A percentile compares a stretch with the other conserved stretches of the same genome.
Conservation (phyloP, 2,888 invertebrate genomes). For the Pteria penguin region DNA sequence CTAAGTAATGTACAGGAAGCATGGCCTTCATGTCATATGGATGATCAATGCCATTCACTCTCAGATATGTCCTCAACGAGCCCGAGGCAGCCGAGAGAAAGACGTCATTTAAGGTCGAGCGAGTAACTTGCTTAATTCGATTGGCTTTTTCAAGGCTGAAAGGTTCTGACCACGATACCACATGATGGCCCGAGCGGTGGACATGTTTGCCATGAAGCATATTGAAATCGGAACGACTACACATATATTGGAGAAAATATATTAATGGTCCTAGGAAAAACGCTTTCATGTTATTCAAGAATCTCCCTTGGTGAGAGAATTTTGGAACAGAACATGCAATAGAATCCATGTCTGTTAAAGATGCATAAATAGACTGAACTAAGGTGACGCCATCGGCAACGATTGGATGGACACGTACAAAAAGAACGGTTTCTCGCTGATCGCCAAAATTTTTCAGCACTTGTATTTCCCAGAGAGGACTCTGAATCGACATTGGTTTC, state of each 20-base stretch:
- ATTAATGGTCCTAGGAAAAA: constrained; percentile 82
- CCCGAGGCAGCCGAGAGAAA: constrained; percentile 82
- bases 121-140: constrained; percentile 82
- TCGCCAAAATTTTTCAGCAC: constrained; percentile 81
- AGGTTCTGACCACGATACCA: constrained; percentile 82
- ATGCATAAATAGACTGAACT: constrained; percentile 79
- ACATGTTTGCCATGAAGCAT: constrained; percentile 77
- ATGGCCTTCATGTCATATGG: constrained; percentile 81
- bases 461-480: constrained; percentile 83
- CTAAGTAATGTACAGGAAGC: constrained; percentile 72
- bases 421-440: constrained; percentile 79
- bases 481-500: constrained; percentile 79
- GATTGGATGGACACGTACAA: constrained; percentile 82
- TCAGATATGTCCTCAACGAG: constrained; percentile 81
- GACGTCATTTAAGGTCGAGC: constrained; percentile 82
- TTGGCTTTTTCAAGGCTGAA: constrained; percentile 80
- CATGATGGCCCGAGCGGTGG: constrained; percentile 72
- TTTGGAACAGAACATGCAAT: constrained; percentile 53
- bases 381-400: constrained; percentile 82
- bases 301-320: constrained; percentile 47
- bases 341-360: constrained; percentile 77
- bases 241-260: constrained; percentile 81
- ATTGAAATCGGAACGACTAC: constrained; percentile 80
- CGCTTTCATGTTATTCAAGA: constrained; percentile 76
- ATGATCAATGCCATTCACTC: constrained; percentile 81